Conservation (phyloP, 2,888 invertebrate genomes). For the Acronicta psi region DNA sequence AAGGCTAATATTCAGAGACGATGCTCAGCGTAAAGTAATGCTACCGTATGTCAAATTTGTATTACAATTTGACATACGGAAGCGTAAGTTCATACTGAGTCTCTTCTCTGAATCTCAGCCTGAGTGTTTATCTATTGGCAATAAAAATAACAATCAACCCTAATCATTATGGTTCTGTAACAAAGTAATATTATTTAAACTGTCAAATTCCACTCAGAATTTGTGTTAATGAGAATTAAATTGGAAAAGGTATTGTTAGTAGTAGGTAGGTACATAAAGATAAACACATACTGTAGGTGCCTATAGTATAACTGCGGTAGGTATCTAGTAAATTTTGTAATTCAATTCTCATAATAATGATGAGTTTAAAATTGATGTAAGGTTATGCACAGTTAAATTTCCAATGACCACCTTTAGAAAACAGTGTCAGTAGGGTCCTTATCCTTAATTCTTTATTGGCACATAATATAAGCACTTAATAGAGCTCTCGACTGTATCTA, state of each 20-base stretch:
- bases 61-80: too few relatives aligned
- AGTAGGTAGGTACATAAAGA: too few relatives aligned
- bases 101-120: too few relatives aligned
- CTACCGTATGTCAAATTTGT: too few relatives aligned
- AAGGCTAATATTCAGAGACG: too few relatives aligned
- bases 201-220: neutral
- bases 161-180: too few relatives aligned
- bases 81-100: too few relatives aligned
- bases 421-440: neutral
- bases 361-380: neutral
- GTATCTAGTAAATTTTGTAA: constrained; percentile 1
- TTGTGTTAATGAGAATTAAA: neutral
- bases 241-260: neutral
- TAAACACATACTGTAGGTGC: too few relatives aligned
- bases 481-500: neutral
- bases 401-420: constrained; percentile 2
- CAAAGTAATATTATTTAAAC: neutral
- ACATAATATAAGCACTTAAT: neutral
- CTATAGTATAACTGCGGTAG: neutral
- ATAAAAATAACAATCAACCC: neutral
- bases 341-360: constrained; percentile 6
- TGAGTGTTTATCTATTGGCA: too few relatives aligned
- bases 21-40: too few relatives aligned
- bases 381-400: neutral
- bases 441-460: neutral